Evolutionary conservation across 2,113 vertebrate species (phyloP).

Genomic region (Lasiurus cinereus): DNA sequence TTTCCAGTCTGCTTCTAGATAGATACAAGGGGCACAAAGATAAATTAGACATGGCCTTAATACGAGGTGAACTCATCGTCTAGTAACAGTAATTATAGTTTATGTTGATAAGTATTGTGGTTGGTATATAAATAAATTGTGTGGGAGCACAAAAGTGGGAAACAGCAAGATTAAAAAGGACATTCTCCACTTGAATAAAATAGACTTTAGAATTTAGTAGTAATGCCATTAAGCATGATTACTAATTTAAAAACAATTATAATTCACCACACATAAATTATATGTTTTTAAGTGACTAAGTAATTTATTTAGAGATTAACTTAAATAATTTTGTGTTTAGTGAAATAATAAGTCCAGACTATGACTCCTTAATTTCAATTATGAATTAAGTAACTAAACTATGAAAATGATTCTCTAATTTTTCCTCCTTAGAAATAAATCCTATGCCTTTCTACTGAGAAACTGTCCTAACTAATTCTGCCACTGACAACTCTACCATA

Average conservation of each 20-base stretch:
- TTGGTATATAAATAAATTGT: background rate
- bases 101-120: background rate
- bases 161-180: constrained; percentile 13
- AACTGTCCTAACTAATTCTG: background rate
- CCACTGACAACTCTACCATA: background rate
- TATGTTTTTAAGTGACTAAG: constrained; percentile 36
- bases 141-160: background rate
- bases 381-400: constrained; percentile 9
- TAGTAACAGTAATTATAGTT: background rate
- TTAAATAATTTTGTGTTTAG: background rate
- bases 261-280: constrained; percentile 14
- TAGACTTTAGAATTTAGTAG: background rate
- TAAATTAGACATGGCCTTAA: constrained; percentile 14
- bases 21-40: background rate
- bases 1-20: background rate
- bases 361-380: constrained; percentile 49
- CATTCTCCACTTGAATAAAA: constrained; percentile 21
- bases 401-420: background rate
- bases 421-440: background rate
- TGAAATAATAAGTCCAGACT: background rate
- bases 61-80: background rate
- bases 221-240: constrained; percentile 1
- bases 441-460: background rate
- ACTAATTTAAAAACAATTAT: constrained; percentile 33
- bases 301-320: constrained; percentile 54